Evolutionary conservation across 1,140 invertebrate genomes (phyloP), one percentile per base, ranked within the genome.

Genomic region (Anoplophora glabripennis): DNA sequence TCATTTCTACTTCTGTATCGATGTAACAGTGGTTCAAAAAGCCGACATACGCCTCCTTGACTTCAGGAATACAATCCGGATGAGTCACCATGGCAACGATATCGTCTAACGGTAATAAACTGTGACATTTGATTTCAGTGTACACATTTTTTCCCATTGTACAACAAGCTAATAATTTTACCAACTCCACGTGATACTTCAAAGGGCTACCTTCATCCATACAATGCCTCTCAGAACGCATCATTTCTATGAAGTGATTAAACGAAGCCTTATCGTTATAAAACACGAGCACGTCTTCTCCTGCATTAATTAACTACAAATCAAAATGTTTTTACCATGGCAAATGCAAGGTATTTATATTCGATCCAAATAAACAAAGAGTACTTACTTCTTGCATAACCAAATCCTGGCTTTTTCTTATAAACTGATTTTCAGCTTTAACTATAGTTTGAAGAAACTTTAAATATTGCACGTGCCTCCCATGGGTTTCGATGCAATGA

Each of bases 1-100:
- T 98, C 91, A 99, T 98, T 77, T 99, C 98, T 8, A 99, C 96
- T 78, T 99, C 97, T 0, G 98, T 99, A 74, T 99, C 98, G 64
- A 99, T 98, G 75, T 99, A 99, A 77, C 97, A 99, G 74, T 99
- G 96, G 75, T 97, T 97, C 44, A 99, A 81, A 75, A 99, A 99
- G 67, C 96, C 96, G n/a, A 98, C 93, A 76, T 99, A 99, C 0
- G 94, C 96, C 76, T 96, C 92, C 81, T 99, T 99, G 0, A 99
- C 94, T 84, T 98, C 94, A 0, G 94, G 89, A 72, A 96, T 91
- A 76, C 95, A 98, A 72, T 96, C 88, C 1, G 84, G 83, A 79
- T 98, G 89, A 0, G 89, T 93, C 51, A 99, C 93, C 78, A 98
- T 92, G 4, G 86, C 84, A 9, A 98, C 93, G 65, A 99, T 99